Evolutionary conservation across 2,888 invertebrate genomes (phyloP), one percentile per base, ranked within the genome.

Genomic region (Phyto melanocephala): DNA sequence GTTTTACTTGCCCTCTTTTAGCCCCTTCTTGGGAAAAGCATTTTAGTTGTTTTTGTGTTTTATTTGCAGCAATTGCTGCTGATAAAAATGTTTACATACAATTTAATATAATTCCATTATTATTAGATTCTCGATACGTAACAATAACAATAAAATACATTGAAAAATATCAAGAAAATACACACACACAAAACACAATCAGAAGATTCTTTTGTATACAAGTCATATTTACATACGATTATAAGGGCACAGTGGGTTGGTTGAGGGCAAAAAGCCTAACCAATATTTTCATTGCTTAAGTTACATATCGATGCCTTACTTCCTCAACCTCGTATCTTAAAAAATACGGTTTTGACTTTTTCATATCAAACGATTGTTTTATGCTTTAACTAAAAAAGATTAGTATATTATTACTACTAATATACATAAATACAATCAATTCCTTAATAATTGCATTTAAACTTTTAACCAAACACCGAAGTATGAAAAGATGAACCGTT

Each of bases 11-110:
- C 24, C 24, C 28, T 5, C 6, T 28, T n/a, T n/a, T n/a, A n/a
- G n/a, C 7, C 24, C 13, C 24, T 5, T n/a, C 58, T 1, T 11
- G 6, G 6, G 1, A 22, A 28, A 15, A 11, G n/a, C 1, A 24
- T 24, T 35, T 70, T 20, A 20, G 13, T 42, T 33, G 8, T 54
- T 20, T 65, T 40, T 50, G 8, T 50, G 11, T 60, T 68, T 50
- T 13, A 58, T 24, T 52, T 76, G 52, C 20, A 58, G 54, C 62
- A 77, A 77, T 62, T 77, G 45, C 17, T 74, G 15, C 56, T 63
- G 80, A 76, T 80, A 74, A 72, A 74, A 81, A 63, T 81, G 77
- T 81, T 81, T 81, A 63, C 72, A 68, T 22, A 74, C 77, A 78
- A 78, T 65, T 37, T 56, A 63, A 65, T 78, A 42, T 56, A 47